These are phyloP conservation scores for Sitobion miscanthi DNA, from an alignment of 1,140 invertebrate genomes.

Conservation along the genomic window DNA sequence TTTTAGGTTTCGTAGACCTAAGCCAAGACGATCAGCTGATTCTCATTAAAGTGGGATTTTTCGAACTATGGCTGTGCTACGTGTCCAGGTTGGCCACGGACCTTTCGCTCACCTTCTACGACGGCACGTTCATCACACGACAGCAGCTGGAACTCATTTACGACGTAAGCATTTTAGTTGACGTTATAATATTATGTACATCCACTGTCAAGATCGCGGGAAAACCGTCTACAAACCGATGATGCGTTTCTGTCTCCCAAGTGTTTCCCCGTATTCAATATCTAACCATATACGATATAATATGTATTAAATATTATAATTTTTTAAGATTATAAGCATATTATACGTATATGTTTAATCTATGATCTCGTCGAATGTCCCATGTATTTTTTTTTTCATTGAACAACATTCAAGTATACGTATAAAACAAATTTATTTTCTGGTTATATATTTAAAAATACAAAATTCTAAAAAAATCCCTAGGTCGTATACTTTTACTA, in stretches of 20 bases:
- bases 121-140: slow-evolving; percentile 84
- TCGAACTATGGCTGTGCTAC: slow-evolving; percentile 93
- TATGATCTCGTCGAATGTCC: neutral
- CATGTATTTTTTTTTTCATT: neutral
- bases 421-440: neutral
- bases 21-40: slow-evolving; percentile 93
- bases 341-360: neutral
- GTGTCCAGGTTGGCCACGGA: slow-evolving; percentile 83
- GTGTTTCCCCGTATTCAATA: no score
- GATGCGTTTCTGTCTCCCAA: no score
- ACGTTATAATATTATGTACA: neutral
- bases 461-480: neutral
- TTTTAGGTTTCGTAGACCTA: slow-evolving; percentile 77
- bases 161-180: slow-evolving; percentile 71
- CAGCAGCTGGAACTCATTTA: slow-evolving; percentile 91
- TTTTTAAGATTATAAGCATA: no score
- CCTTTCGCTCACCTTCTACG: slow-evolving; percentile 86
- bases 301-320: no score
- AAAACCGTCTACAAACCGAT: no score
- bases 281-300: no score
- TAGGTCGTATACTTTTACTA: neutral
- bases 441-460: neutral
- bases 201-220: neutral
- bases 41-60: slow-evolving; percentile 94
- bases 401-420: neutral